Percentiles rank a stretch among this genome's conserved stretches.
phyloP scores from a whole-genome alignment of 2,797 vertebrate species.

The Channallabes apus region DNA sequence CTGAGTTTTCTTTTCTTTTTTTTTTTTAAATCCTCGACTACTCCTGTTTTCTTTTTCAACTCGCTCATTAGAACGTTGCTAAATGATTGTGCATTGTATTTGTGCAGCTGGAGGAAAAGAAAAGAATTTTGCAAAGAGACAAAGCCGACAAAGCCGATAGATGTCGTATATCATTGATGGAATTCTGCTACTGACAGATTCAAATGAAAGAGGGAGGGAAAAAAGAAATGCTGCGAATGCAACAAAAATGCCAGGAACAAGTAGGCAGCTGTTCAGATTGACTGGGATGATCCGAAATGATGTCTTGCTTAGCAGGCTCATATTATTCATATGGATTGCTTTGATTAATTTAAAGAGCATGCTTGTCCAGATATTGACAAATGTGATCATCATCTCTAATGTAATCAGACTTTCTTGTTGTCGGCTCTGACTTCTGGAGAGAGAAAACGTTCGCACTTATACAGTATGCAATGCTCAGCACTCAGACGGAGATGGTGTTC shows the following conservation, averaged over 20 bases:
- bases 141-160: constrained; percentile 13
- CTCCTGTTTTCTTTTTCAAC: not conserved
- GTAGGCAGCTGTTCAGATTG: not conserved
- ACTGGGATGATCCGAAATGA: constrained; percentile 11
- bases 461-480: not conserved
- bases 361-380: constrained; percentile 39
- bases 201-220: constrained; percentile 32
- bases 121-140: not conserved
- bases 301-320: constrained; percentile 4
- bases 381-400: constrained; percentile 34
- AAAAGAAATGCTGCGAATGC: not conserved
- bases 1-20: not conserved
- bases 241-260: not conserved
- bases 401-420: constrained; percentile 35
- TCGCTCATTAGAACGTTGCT: not conserved
- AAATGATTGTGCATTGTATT: not conserved
- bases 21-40: not conserved
- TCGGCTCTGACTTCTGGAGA: constrained; percentile 27
- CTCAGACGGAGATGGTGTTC: not conserved
- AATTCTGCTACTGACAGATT: constrained; percentile 16
- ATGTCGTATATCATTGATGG: constrained; percentile 44
- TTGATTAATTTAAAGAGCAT: constrained; percentile 44
- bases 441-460: constrained; percentile 6
- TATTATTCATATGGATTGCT: constrained; percentile 46
- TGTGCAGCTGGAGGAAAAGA: not conserved